Conservation (phyloP, 2,113 vertebrate genomes). For the Oreochromis niloticus region DNA sequence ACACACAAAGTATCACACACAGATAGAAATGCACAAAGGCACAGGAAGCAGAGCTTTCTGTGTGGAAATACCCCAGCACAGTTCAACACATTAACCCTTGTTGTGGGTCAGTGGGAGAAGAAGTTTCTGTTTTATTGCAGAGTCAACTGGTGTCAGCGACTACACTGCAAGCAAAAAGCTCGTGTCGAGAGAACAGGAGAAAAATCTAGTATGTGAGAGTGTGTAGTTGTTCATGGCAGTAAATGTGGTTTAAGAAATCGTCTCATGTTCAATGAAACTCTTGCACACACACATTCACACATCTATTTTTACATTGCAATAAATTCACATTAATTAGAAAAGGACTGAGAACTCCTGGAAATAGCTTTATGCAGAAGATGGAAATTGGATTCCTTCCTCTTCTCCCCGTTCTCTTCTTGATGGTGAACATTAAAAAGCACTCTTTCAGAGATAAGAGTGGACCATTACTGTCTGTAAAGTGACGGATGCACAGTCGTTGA, state of each 20-base stretch:
- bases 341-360: conserved; percentile 19
- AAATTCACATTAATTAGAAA: conserved; percentile 17
- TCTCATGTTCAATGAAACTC: background rate
- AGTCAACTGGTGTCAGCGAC: background rate
- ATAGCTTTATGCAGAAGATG: conserved; percentile 2
- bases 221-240: background rate
- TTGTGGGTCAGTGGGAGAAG: background rate
- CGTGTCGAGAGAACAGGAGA: background rate
- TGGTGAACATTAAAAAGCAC: conserved; percentile 32
- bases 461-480: background rate
- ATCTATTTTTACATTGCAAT: conserved; percentile 28
- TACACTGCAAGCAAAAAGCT: background rate
- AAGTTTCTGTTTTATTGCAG: background rate
- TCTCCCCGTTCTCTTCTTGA: background rate
- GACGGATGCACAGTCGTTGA: background rate
- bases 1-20: fast-evolving
- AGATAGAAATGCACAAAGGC: background rate
- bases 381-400: conserved; percentile 34
- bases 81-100: background rate
- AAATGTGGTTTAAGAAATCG: background rate
- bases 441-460: background rate
- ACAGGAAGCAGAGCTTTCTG: background rate
- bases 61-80: background rate
- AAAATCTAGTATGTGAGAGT: background rate
- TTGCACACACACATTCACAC: background rate